Percentiles rank a stretch among this genome's conserved stretches.
These are phyloP conservation scores for Phalloptychus januarius DNA, from an alignment of 2,797 vertebrate genomes.

Conservation along the genomic window DNA sequence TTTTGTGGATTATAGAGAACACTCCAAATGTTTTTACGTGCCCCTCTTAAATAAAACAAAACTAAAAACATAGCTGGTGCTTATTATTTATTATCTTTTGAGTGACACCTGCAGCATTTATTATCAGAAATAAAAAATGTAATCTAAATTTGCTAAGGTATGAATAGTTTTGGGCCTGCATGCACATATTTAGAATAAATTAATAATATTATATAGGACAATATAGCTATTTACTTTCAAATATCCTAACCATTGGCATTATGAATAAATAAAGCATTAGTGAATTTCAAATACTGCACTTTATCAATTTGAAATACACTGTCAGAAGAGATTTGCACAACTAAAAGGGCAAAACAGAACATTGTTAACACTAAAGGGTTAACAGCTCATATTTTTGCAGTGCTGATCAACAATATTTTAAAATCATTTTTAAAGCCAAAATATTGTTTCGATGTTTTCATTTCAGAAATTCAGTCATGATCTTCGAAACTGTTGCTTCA, in stretches of 20 bases:
- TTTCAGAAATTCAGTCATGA: neutral
- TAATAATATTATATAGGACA: neutral
- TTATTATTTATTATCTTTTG: neutral
- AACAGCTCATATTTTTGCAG: neutral
- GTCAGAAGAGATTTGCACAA: neutral
- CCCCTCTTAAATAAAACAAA: neutral
- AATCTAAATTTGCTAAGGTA: neutral
- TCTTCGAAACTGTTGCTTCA: neutral
- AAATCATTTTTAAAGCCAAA: neutral
- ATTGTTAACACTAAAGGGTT: neutral
- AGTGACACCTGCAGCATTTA: neutral
- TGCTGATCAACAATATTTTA: neutral
- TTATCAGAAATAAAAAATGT: neutral
- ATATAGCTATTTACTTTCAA: neutral
- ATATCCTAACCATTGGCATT: neutral
- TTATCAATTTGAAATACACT: neutral
- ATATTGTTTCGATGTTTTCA: neutral
- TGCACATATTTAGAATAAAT: neutral
- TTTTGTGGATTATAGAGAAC: neutral
- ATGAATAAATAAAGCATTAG: neutral
- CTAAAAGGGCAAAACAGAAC: neutral
- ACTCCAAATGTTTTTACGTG: neutral
- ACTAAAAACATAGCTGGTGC: neutral
- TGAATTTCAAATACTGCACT: neutral
- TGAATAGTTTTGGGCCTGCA: neutral